Base-by-base conservation (phyloP, 2,888 invertebrate species). In the Apotomis capreana region DNA sequence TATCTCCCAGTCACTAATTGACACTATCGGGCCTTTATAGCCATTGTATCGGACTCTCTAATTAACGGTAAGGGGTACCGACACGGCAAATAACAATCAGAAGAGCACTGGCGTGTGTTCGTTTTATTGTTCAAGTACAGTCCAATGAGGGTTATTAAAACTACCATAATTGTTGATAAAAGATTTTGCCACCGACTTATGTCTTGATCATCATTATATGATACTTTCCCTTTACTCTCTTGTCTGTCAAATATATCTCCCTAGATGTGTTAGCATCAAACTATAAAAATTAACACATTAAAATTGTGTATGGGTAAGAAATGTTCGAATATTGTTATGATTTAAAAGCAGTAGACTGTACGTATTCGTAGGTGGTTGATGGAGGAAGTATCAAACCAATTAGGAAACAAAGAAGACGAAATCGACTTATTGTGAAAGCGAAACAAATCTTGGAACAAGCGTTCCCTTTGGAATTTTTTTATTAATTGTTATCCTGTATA, bases 1-100 rank as follows among this genome's bases (percentile, higher is more conserved):
- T 80, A 80, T 81, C 78, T 76, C 75, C 64, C 69, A 70, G 65
- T 76, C 82, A 79, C 85, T 89, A 90, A 91, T 89, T 90, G 89
- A 88, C 86, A 87, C 88, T 88, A 89, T 90, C 87, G 83, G 49
- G 78, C 81, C 82, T 85, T 85, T 85, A 87, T 83, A 83, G 77
- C 85, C 81, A 81, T 87, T 85, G 85, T 85, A 85, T 86, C 82
- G 80, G 81, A 80, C 81, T 81, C 83, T 83, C 84, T 87, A 89
- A 90, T 90, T 89, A 90, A 89, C 84, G 86, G 83, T 85, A 80
- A 85, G 82, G 80, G 80, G 78, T 78, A 79, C 79, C 74, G 79
- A 77, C 78, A 81, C 80, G 80, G 79, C 80, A 80, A 83, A 81
- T 79, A 83, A 84, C 86, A 87, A 87, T 86, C 83, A 84, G 85